phyloP scores from a whole-genome alignment of 2,113 vertebrate genomes.

The Mastomys natalensis region DNA sequence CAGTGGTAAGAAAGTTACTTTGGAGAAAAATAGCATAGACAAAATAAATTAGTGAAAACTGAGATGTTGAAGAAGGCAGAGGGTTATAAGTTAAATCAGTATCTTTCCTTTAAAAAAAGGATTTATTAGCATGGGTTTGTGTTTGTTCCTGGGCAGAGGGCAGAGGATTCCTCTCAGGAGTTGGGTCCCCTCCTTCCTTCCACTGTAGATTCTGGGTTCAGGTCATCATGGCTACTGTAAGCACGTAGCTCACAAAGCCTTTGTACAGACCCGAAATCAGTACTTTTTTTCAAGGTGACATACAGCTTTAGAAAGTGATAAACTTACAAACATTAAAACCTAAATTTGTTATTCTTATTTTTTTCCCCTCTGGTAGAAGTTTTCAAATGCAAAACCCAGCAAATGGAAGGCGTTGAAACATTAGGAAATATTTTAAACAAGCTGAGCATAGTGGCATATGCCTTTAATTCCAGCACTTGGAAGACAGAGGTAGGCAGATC shows the following conservation, averaged over 20 bases:
- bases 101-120: neutral
- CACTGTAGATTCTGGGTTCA: neutral
- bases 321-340: conserved; percentile 50
- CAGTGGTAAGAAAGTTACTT: neutral
- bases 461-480: too few species aligned
- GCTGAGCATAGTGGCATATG: neutral
- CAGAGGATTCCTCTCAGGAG: neutral
- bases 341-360: conserved; percentile 61
- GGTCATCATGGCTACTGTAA: neutral
- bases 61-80: conserved; percentile 20
- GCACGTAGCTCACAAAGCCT: neutral
- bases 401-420: conserved; percentile 61
- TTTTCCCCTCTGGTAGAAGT: conserved; percentile 17
- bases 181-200: neutral
- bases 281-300: neutral
- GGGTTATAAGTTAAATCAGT: conserved; percentile 10
- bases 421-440: conserved; percentile 59
- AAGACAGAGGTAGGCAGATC: neutral
- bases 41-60: conserved; percentile 54
- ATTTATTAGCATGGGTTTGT: neutral
- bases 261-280: neutral
- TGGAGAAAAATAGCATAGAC: conserved; percentile 34
- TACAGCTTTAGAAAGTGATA: conserved; percentile 33
- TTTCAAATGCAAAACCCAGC: conserved; percentile 61
- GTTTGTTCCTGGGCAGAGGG: neutral